A percentile compares a stretch with the other conserved stretches of the same genome.
These are phyloP conservation scores for Crenuchus spilurus DNA, from an alignment of 2,797 vertebrate genomes.

Conservation along the genomic window DNA sequence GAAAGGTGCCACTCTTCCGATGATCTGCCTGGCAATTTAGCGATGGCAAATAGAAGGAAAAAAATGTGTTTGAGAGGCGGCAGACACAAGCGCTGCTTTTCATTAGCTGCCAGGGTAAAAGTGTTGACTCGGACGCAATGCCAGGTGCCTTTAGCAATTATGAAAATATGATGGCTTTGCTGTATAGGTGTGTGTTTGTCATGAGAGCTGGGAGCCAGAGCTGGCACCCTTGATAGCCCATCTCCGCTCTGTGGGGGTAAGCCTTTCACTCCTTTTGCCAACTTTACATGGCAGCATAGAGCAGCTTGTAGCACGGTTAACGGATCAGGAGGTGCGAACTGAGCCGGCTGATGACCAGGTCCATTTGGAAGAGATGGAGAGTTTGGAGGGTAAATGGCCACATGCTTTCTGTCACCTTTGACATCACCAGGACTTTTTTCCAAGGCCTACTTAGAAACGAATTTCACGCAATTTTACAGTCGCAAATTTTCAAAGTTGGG, in stretches of 20 bases:
- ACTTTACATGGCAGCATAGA: neutral
- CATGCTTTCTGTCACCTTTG: too few species aligned
- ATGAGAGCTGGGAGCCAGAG: conserved; percentile 9
- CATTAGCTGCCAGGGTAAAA: conserved; percentile 70
- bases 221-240: conserved; percentile 11
- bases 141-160: conserved; percentile 74
- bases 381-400: too few species aligned
- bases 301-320: conserved; percentile 62
- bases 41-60: conserved; percentile 62
- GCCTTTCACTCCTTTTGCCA: conserved; percentile 11
- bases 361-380: conserved; percentile 79
- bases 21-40: conserved; percentile 62
- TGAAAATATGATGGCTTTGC: conserved; percentile 72
- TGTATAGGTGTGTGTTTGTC: conserved; percentile 59
- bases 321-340: conserved; percentile 72
- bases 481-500: too few species aligned
- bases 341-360: conserved; percentile 63
- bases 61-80: conserved; percentile 59
- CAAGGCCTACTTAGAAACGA: too few species aligned
- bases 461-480: too few species aligned
- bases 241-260: conserved; percentile 8
- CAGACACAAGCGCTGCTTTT: conserved; percentile 69
- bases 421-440: too few species aligned
- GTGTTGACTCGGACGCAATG: conserved; percentile 74
- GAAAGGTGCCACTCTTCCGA: conserved; percentile 59